Percentiles rank a stretch among this genome's conserved stretches.
These are phyloP conservation scores for Intellagama lesueurii DNA, from an alignment of 2,797 vertebrate species.

Conservation along the genomic window DNA sequence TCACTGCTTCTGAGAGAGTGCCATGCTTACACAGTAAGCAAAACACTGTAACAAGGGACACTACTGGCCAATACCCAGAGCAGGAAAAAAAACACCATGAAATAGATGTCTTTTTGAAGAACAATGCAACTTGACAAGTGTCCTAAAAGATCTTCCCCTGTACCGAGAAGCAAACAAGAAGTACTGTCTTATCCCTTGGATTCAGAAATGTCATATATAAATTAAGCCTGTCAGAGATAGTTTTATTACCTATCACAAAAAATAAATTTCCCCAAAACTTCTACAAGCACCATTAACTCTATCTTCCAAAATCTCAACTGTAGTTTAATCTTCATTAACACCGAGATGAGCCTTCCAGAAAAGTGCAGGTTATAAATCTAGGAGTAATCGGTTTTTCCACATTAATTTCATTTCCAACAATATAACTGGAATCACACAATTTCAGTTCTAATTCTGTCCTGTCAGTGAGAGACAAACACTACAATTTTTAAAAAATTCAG, in stretches of 20 bases:
- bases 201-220: background rate
- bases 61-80: background rate
- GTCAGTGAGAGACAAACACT: background rate
- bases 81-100: background rate
- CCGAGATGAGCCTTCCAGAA: background rate
- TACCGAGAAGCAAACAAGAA: background rate
- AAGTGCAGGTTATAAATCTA: background rate
- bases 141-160: too few species aligned
- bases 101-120: background rate
- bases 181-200: background rate
- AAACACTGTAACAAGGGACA: background rate
- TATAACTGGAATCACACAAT: background rate
- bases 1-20: background rate
- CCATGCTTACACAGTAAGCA: conserved; percentile 19
- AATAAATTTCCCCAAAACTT: background rate
- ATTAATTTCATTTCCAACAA: background rate
- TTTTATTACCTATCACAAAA: background rate
- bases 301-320: background rate
- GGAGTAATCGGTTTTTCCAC: background rate
- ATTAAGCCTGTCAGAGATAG: background rate
- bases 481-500: background rate
- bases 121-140: background rate
- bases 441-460: background rate
- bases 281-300: background rate
- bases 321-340: background rate